Conservation (phyloP, 1,140 invertebrate species). For the Zaprionus davidi region DNA sequence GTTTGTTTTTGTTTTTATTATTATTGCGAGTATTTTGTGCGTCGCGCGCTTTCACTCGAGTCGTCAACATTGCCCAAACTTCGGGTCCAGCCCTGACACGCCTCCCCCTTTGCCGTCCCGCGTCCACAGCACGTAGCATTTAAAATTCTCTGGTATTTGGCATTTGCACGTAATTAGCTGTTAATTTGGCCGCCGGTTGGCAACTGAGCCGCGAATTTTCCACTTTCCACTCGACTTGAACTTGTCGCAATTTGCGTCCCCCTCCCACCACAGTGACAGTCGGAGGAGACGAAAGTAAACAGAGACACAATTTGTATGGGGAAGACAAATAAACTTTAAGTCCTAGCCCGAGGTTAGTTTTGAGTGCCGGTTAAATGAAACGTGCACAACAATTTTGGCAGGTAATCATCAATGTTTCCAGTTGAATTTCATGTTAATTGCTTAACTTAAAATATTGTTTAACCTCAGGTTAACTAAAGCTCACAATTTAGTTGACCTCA, state of each 20-base stretch:
- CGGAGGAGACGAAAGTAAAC: neutral
- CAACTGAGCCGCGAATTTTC: slow-evolving; percentile 58
- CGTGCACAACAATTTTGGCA: slow-evolving; percentile 2
- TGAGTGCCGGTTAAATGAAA: neutral
- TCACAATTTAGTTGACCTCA: too few species aligned
- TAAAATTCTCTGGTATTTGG: slow-evolving; percentile 51
- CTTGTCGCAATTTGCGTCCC: slow-evolving; percentile 16
- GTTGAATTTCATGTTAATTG: neutral
- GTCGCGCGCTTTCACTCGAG: slow-evolving; percentile 6
- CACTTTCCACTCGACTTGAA: slow-evolving; percentile 51
- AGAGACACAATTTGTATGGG: neutral
- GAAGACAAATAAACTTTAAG: neutral
- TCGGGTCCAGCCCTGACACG: neutral
- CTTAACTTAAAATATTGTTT: neutral
- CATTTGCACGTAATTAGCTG: slow-evolving; percentile 75
- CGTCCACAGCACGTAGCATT: slow-evolving; percentile 15
- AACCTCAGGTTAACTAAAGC: neutral
- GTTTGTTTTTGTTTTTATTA: slow-evolving; percentile 18
- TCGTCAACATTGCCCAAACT: slow-evolving; percentile 7
- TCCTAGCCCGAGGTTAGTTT: neutral
- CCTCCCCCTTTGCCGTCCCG: neutral
- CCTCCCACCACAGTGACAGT: neutral
- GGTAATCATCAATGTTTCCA: neutral
- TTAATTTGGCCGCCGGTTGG: slow-evolving; percentile 67
- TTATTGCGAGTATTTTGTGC: slow-evolving; percentile 41